A percentile compares a stretch with the other conserved stretches of the same genome.
These are phyloP conservation scores for Calidris pygmaea DNA, from an alignment of 2,113 vertebrate species.

Conservation along the genomic window DNA sequence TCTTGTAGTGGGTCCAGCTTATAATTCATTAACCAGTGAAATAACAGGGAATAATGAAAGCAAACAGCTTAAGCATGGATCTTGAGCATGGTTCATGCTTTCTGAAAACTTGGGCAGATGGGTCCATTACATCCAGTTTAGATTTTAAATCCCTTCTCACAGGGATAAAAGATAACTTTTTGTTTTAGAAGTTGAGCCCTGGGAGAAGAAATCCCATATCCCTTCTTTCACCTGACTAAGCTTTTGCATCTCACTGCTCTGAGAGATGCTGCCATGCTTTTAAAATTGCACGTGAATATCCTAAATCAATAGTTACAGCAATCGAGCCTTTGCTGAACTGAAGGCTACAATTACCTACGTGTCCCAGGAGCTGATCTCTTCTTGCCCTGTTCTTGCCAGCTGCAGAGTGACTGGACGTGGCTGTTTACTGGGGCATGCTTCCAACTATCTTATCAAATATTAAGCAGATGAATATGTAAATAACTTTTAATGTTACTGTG, in stretches of 20 bases:
- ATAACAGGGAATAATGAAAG: neutral
- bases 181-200: neutral
- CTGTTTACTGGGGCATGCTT: neutral
- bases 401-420: neutral
- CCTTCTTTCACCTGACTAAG: neutral
- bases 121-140: neutral
- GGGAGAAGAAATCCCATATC: neutral
- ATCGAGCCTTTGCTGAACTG: neutral
- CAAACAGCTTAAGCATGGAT: neutral
- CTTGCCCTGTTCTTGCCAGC: neutral
- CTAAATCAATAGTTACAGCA: neutral
- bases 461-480: constrained; percentile 4
- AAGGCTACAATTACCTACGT: neutral
- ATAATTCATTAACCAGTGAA: neutral
- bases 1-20: neutral
- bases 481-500: neutral
- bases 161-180: neutral
- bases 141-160: neutral
- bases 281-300: neutral
- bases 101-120: neutral
- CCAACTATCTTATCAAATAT: neutral
- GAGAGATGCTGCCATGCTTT: neutral
- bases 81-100: neutral
- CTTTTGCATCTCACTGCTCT: neutral
- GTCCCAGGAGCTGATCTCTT: neutral